Percentiles rank a stretch among this genome's conserved stretches.
phyloP scores from a whole-genome alignment of 2,797 vertebrate species.

The Crenuchus spilurus region DNA sequence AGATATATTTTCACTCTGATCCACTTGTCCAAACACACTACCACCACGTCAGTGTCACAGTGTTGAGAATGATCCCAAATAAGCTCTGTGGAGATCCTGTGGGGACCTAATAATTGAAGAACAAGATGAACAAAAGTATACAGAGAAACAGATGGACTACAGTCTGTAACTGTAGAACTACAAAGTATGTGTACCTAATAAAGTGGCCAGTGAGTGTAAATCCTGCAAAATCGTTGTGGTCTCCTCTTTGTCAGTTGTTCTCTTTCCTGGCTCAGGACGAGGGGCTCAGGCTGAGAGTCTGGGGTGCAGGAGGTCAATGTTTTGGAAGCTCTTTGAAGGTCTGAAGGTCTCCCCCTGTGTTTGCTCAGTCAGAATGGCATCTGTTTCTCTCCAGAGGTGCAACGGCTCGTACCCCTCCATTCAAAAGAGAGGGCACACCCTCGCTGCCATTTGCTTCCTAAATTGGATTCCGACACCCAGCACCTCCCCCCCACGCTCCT shows the following conservation, averaged over 20 bases:
- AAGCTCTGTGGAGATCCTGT: no score
- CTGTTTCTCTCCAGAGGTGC: constrained; percentile 39
- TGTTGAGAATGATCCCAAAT: no score
- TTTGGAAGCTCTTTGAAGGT: neutral
- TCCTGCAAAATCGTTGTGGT: no score
- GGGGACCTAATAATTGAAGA: no score
- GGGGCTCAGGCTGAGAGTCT: neutral
- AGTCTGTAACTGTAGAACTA: no score
- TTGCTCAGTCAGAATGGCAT: constrained; percentile 40
- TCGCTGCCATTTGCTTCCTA: constrained; percentile 51
- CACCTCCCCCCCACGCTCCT: neutral
- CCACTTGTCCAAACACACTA: no score
- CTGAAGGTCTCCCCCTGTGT: constrained; percentile 17
- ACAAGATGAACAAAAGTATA: no score
- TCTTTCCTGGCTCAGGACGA: neutral
- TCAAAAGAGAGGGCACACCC: constrained; percentile 49
- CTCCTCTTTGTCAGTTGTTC: neutral
- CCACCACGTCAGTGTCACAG: no score
- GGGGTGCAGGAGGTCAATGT: neutral
- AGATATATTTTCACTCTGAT: no score
- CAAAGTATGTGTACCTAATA: no score
- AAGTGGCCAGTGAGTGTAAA: no score
- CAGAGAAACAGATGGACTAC: no score
- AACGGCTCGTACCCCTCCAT: constrained; percentile 5
- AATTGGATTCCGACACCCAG: constrained; percentile 77